Evolutionary conservation across 2,888 invertebrate species (phyloP).

Genomic region (Tiliacea citrago): DNA sequence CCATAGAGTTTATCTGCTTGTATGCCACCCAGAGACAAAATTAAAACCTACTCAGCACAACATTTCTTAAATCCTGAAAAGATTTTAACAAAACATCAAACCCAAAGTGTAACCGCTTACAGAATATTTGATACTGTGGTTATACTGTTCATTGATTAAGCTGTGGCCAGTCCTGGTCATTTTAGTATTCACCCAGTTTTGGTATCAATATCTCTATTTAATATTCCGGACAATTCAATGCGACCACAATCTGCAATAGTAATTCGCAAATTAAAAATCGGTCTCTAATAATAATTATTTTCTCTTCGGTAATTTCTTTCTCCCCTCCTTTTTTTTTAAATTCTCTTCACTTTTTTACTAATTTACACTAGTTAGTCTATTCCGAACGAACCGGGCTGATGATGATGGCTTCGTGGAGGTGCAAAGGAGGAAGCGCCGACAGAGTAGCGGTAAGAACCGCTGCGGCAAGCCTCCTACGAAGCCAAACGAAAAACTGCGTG

Average conservation of each 20-base stretch:
- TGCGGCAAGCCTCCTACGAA: no score
- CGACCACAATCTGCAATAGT: background rate
- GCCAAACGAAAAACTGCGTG: no score
- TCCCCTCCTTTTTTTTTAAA: no score
- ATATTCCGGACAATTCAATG: background rate
- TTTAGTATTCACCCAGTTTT: constrained; percentile 23
- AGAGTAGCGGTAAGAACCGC: no score
- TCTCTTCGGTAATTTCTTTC: background rate
- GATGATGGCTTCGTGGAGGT: no score
- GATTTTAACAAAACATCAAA: constrained; percentile 9
- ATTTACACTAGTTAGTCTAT: background rate
- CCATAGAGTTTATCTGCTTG: no score
- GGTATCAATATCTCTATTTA: background rate
- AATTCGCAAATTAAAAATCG: background rate
- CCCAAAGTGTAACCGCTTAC: constrained; percentile 18
- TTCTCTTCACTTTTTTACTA: background rate
- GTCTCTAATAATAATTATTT: background rate
- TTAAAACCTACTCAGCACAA: background rate
- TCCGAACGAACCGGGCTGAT: no score
- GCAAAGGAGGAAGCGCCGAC: no score
- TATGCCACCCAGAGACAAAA: background rate
- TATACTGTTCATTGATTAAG: constrained; percentile 23
- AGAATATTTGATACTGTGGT: constrained; percentile 48
- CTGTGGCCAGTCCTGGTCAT: constrained; percentile 10
- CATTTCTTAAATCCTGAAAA: background rate